These are phyloP conservation scores for Prunella strophiata DNA, from an alignment of 2,797 vertebrate genomes.

Conservation along the genomic window DNA sequence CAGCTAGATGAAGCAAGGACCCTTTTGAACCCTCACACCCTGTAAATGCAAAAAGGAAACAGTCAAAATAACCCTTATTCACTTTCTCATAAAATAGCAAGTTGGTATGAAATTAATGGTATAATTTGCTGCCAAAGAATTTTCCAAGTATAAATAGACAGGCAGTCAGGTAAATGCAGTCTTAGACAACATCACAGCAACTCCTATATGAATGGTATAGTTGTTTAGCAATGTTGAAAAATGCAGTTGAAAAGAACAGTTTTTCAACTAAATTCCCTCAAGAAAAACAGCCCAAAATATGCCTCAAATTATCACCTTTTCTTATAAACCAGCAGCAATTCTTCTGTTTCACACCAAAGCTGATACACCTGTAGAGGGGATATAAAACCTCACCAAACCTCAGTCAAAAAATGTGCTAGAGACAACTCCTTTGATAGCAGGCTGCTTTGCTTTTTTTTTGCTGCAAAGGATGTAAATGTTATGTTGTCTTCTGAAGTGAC, in stretches of 20 bases:
- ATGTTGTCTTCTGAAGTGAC: not conserved
- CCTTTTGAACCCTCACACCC: not conserved
- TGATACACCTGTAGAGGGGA: not conserved
- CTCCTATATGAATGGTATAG: not conserved
- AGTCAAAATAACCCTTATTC: not conserved
- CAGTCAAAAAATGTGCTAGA: not conserved
- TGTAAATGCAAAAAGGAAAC: not conserved
- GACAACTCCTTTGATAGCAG: not conserved
- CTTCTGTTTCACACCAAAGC: constrained; percentile 7
- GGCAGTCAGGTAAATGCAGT: not conserved
- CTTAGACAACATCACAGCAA: not conserved
- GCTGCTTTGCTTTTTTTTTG: not conserved
- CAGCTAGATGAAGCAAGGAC: not conserved
- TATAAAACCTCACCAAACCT: not conserved
- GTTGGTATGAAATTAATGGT: not conserved
- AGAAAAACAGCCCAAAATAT: constrained; percentile 3
- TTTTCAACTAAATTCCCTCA: not conserved
- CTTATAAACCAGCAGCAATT: constrained; percentile 1
- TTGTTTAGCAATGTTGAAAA: constrained; percentile 8
- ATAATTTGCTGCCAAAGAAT: constrained; percentile 1
- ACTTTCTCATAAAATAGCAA: not conserved
- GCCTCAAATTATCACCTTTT: constrained; percentile 33
- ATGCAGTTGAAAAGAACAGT: not conserved
- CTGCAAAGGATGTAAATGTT: not conserved
- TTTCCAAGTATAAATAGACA: not conserved